phyloP scores from a whole-genome alignment of 2,113 vertebrate species.

The Spizaetus ornatus region DNA sequence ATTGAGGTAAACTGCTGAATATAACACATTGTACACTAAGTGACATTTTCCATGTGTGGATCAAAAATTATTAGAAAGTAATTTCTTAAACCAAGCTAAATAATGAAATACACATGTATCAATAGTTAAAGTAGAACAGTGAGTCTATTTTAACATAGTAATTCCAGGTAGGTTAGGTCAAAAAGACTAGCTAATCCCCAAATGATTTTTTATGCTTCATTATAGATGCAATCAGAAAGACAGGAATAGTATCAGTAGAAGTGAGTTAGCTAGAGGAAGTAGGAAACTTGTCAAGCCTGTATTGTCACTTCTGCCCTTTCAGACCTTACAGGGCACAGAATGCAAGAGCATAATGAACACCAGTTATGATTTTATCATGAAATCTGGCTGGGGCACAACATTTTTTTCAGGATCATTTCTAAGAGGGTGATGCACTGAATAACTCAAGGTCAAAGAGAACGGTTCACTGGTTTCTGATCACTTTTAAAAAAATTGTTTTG shows the following conservation, averaged over 20 bases:
- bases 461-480: slow-evolving; percentile 70
- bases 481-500: slow-evolving; percentile 44
- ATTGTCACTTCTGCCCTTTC: slow-evolving; percentile 36
- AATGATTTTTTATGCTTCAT: slow-evolving; percentile 16
- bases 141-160: neutral
- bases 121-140: too few species aligned
- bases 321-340: neutral
- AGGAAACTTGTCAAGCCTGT: slow-evolving; percentile 27
- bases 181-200: neutral
- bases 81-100: too few species aligned
- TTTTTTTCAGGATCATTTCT: slow-evolving; percentile 57
- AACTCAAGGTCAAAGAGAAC: slow-evolving; percentile 54
- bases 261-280: slow-evolving; percentile 30
- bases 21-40: too few species aligned
- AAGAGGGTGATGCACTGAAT: slow-evolving; percentile 49
- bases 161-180: slow-evolving; percentile 9
- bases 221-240: neutral
- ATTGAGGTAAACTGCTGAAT: too few species aligned
- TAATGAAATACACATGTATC: too few species aligned
- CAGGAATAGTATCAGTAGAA: neutral
- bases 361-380: slow-evolving; percentile 60
- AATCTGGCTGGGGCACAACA: slow-evolving; percentile 20
- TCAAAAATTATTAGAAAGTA: too few species aligned
- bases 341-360: slow-evolving; percentile 15
- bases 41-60: too few species aligned